These are phyloP conservation scores for Semibalanus balanoides DNA, from an alignment of 1,140 invertebrate genomes.

Conservation along the genomic window DNA sequence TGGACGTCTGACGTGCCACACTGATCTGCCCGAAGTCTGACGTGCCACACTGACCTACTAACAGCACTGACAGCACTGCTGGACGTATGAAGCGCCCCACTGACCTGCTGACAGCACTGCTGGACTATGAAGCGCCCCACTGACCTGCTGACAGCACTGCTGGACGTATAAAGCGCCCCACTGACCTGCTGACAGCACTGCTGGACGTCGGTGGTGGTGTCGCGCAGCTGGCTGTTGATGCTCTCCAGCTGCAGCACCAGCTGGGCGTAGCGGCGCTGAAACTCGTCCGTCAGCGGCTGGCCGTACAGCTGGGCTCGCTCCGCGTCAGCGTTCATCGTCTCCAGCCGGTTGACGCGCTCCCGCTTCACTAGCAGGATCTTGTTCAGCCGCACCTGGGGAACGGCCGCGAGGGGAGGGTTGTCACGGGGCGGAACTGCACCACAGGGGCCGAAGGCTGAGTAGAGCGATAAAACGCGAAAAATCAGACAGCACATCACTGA, in stretches of 20 bases:
- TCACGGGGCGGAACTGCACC: no score
- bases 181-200: constrained; percentile 56
- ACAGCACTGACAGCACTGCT: no score
- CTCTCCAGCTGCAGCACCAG: constrained; percentile 80
- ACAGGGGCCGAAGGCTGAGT: no score
- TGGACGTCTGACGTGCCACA: no score
- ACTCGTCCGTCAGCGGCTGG: constrained; percentile 60
- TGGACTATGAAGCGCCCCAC: constrained; percentile 7
- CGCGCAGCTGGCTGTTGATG: constrained; percentile 75
- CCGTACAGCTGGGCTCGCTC: constrained; percentile 71
- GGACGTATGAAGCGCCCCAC: no score
- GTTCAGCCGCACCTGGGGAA: constrained; percentile 46
- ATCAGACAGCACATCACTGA: no score
- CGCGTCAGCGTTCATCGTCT: constrained; percentile 78
- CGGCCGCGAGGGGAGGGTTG: no score
- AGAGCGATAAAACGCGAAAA: no score
- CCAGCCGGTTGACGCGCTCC: constrained; percentile 59
- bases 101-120: not conserved
- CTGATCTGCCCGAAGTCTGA: no score
- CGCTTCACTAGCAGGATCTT: constrained; percentile 75
- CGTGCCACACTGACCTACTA: no score
- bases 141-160: constrained; percentile 56
- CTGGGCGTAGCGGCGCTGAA: constrained; percentile 75
- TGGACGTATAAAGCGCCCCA: constrained; percentile 45
- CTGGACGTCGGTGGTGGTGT: constrained; percentile 70